These are phyloP conservation scores for Otis tarda DNA, from an alignment of 2,113 vertebrate genomes.

Conservation along the genomic window DNA sequence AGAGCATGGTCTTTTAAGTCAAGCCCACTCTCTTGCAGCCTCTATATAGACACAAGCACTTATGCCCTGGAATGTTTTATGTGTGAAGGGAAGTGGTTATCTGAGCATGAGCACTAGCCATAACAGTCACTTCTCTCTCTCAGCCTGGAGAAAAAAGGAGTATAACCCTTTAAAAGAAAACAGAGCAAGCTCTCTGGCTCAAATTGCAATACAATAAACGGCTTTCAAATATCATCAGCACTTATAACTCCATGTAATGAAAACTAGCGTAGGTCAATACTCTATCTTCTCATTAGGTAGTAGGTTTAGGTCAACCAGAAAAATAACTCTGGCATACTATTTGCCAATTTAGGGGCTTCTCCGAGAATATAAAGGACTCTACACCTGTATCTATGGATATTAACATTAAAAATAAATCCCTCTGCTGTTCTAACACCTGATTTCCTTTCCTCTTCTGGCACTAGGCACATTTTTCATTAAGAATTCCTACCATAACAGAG, in stretches of 20 bases:
- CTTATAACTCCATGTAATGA: neutral
- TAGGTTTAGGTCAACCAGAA: neutral
- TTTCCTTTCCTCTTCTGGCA: neutral
- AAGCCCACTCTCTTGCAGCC: neutral
- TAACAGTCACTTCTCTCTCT: neutral
- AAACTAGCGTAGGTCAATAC: neutral
- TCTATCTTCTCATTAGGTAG: neutral
- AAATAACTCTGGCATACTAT: neutral
- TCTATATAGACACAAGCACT: neutral
- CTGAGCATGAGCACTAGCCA: neutral
- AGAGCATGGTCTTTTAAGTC: neutral
- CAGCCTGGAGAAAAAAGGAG: too few species aligned
- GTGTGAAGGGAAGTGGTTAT: neutral
- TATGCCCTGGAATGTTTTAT: neutral
- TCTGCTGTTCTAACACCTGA: neutral
- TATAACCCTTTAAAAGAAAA: too few species aligned
- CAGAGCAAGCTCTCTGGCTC: neutral
- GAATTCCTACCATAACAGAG: neutral
- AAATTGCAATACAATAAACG: neutral
- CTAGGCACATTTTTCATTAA: neutral
- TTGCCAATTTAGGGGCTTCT: neutral
- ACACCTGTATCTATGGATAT: neutral
- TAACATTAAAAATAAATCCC: neutral
- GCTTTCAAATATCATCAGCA: neutral
- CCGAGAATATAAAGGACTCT: neutral